Conservation (phyloP, 2,888 invertebrate genomes). For the Apamea anceps region DNA sequence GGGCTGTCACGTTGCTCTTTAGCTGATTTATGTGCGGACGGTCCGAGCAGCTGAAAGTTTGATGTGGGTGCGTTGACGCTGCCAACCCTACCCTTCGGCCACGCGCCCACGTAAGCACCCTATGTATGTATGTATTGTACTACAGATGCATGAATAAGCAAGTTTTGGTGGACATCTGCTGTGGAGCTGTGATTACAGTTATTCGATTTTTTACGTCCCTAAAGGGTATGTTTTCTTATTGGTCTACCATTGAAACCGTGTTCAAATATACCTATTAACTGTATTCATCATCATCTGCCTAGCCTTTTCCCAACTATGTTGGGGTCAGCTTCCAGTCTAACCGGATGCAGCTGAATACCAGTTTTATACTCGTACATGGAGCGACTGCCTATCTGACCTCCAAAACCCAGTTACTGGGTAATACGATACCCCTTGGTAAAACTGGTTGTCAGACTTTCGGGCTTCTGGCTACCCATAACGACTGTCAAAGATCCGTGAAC, state of each 20-base stretch:
- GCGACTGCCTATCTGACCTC: too few species aligned
- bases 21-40: slow-evolving; percentile 80
- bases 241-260: not conserved
- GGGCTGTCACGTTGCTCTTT: slow-evolving; percentile 77
- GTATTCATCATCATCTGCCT: not conserved
- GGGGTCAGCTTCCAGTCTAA: too few species aligned
- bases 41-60: slow-evolving; percentile 85
- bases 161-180: slow-evolving; percentile 55
- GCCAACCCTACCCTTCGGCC: slow-evolving; percentile 61
- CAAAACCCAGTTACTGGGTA: too few species aligned
- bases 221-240: not conserved
- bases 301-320: too few species aligned
- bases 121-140: slow-evolving; percentile 16
- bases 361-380: too few species aligned
- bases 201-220: slow-evolving; percentile 1
- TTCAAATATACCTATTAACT: not conserved
- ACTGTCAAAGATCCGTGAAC: too few species aligned
- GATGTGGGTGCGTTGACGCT: slow-evolving; percentile 81
- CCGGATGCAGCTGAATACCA: too few species aligned
- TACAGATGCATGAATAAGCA: slow-evolving; percentile 53
- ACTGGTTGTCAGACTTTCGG: too few species aligned
- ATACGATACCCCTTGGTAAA: too few species aligned
- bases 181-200: slow-evolving; percentile 44
- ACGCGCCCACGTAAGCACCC: slow-evolving; percentile 48
- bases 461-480: too few species aligned